Percentiles rank a stretch among this genome's conserved stretches.
phyloP scores from a whole-genome alignment of 2,888 invertebrate genomes.

The Lasioglossum calceatum region DNA sequence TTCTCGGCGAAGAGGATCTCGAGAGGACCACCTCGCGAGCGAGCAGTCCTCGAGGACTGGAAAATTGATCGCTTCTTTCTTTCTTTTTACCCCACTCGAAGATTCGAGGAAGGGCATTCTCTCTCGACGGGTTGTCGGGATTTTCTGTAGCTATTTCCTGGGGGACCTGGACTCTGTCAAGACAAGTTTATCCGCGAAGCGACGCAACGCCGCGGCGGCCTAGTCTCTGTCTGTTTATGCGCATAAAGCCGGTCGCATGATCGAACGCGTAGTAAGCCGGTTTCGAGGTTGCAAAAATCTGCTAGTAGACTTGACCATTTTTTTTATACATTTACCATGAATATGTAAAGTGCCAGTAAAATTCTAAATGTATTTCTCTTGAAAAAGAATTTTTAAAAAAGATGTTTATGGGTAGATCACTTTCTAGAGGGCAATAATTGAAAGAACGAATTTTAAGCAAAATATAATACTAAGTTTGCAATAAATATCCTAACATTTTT shows the following conservation, averaged over 20 bases:
- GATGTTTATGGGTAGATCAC: too few species aligned
- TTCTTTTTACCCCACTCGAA: conserved; percentile 6
- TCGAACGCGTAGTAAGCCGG: conserved; percentile 61
- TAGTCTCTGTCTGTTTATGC: conserved; percentile 63
- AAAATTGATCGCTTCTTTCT: conserved; percentile 54
- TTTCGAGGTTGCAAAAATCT: conserved; percentile 21
- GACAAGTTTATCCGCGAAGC: conserved; percentile 71
- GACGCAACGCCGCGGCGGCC: conserved; percentile 54
- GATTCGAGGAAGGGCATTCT: conserved; percentile 59
- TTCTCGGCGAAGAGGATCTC: conserved; percentile 5
- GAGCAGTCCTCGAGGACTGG: conserved; percentile 26
- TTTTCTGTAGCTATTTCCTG: conserved; percentile 67
- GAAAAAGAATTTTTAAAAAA: too few species aligned
- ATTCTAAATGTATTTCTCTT: too few species aligned
- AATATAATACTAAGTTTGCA: too few species aligned
- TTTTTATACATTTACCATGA: background rate
- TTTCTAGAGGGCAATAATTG: too few species aligned
- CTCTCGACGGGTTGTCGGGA: conserved; percentile 51
- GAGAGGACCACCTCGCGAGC: conserved; percentile 35
- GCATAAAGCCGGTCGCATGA: conserved; percentile 66
- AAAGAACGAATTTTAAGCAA: too few species aligned
- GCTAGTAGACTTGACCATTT: background rate
- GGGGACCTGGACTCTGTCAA: conserved; percentile 74
- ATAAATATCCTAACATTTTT: too few species aligned
- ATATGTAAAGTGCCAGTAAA: too few species aligned